Base-by-base conservation (phyloP, 1,140 invertebrate species). In the Drosophila littoralis region DNA sequence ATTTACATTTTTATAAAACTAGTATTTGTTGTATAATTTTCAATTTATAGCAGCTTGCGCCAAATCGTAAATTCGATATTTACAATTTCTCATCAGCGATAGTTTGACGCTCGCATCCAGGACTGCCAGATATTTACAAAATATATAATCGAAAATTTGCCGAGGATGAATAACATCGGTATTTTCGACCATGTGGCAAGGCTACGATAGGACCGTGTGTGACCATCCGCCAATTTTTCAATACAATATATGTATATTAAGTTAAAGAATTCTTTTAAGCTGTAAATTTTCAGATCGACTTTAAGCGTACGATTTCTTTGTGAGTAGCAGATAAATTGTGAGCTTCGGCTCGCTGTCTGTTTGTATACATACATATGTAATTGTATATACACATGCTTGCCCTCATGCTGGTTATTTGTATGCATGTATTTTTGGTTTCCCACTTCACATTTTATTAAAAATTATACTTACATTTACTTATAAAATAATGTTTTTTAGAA, bases 401-500 rank as follows among this genome's bases (percentile, higher is more conserved):
- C 13, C 15, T 13, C 7, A 52, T 52, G 7, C n/a, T 15, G 13
- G 36, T 36, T 54, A 8, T 54, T 36, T 54, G 51, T 36, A 52
- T 54, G 51, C 17, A 52, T 54, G 6, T 54, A 17, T 36, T 35
- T 13, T 5, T 9, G 51, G 9, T 36, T 54, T 36, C 8, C n/a
- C 50, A 52, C n/a, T 36, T 17, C n/a, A 13, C 15, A 15, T 52
- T 33, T 33, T 12, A 36, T 13, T 5, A 10, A 54, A 35, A 17
- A 36, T 8, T 17, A 12, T 54, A 35, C 4, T 5, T 17, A 33
- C 28, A 33, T 32, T n/a, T 5, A 43, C 22, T 28, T 28, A 28
- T 28, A 28, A 28, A 5, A 28, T 28, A 28, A 28, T 5, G 22
- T 28, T 28, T 5, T 28, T 28, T 28, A 28, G 22, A 28, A 28